Conservation (phyloP, 2,113 vertebrate species). For the Antigone vipio region DNA sequence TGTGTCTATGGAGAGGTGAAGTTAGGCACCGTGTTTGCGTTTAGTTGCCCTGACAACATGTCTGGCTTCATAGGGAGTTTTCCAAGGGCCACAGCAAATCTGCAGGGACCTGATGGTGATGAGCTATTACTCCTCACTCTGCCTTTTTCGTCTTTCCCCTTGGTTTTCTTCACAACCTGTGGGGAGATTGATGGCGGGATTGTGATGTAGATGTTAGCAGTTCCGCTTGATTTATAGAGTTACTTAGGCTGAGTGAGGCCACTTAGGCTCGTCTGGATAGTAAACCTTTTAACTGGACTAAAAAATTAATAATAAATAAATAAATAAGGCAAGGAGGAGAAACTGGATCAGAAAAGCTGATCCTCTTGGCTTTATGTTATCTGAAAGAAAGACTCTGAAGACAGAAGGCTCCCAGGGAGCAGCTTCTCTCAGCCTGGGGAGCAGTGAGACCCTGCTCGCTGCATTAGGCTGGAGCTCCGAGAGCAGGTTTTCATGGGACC, state of each 20-base stretch:
- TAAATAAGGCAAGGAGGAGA: slow-evolving; percentile 53
- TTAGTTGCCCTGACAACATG: slow-evolving; percentile 70
- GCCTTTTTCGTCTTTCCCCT: slow-evolving; percentile 73
- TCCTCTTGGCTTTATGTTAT: background rate
- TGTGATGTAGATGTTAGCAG: slow-evolving; percentile 91
- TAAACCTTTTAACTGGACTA: slow-evolving; percentile 89
- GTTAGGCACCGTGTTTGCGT: slow-evolving; percentile 74
- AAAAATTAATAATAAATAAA: slow-evolving; percentile 76
- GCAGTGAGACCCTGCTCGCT: background rate
- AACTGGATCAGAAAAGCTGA: background rate
- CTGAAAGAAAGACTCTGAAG: background rate
- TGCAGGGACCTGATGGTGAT: slow-evolving; percentile 39
- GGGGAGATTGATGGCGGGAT: slow-evolving; percentile 91
- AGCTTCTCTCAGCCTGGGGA: background rate
- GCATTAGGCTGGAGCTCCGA: background rate
- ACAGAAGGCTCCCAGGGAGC: background rate
- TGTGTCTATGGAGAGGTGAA: slow-evolving; percentile 63
- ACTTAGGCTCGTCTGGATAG: slow-evolving; percentile 85
- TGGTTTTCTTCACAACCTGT: slow-evolving; percentile 90
- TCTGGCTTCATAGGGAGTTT: slow-evolving; percentile 69
- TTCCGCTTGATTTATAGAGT: slow-evolving; percentile 94
- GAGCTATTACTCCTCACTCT: slow-evolving; percentile 14
- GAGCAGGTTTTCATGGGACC: background rate
- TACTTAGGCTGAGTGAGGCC: slow-evolving; percentile 98
- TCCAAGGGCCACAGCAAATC: slow-evolving; percentile 49